A percentile compares a stretch with the other conserved stretches of the same genome.
Conservation (phyloP, 1,140 invertebrate genomes). For the Proales similis region DNA sequence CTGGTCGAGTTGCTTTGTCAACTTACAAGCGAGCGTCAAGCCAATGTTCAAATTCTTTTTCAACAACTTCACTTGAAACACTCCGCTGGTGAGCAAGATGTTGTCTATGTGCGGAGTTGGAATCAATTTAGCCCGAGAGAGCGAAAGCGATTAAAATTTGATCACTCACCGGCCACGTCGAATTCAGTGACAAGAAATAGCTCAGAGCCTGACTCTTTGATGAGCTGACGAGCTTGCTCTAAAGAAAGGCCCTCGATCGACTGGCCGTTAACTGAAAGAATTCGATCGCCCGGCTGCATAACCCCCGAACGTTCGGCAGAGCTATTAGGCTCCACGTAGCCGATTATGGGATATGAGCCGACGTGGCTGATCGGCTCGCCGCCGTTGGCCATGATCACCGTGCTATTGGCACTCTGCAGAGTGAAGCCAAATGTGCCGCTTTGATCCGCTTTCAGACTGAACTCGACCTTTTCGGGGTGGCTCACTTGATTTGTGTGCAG, state of each 20-base stretch:
- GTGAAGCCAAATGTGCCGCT: slow-evolving; percentile 54
- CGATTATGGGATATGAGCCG: slow-evolving; percentile 56
- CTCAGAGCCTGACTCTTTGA: slow-evolving; percentile 53
- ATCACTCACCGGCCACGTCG: slow-evolving; percentile 64
- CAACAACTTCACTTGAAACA: slow-evolving; percentile 78
- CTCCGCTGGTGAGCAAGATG: slow-evolving; percentile 76
- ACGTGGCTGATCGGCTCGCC: slow-evolving; percentile 12
- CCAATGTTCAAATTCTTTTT: slow-evolving; percentile 70
- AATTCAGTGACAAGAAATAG: slow-evolving; percentile 68
- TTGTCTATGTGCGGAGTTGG: slow-evolving; percentile 58
- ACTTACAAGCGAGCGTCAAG: slow-evolving; percentile 71
- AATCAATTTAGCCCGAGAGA: slow-evolving; percentile 3
- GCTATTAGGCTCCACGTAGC: slow-evolving; percentile 62
- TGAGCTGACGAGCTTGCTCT: slow-evolving; percentile 55
- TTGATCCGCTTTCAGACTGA: slow-evolving; percentile 60
- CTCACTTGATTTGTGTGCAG: slow-evolving; percentile 56
- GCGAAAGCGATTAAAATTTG: background rate
- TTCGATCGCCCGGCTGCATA: slow-evolving; percentile 70
- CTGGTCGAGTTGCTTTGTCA: background rate
- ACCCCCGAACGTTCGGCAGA: slow-evolving; percentile 69
- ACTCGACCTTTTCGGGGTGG: slow-evolving; percentile 62
- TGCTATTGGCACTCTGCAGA: slow-evolving; percentile 46
- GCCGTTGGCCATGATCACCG: slow-evolving; percentile 3
- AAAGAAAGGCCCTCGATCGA: slow-evolving; percentile 53
- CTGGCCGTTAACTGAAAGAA: slow-evolving; percentile 70